Base-by-base conservation (phyloP, 1,140 invertebrate species). In the Drosophila sechellia region DNA sequence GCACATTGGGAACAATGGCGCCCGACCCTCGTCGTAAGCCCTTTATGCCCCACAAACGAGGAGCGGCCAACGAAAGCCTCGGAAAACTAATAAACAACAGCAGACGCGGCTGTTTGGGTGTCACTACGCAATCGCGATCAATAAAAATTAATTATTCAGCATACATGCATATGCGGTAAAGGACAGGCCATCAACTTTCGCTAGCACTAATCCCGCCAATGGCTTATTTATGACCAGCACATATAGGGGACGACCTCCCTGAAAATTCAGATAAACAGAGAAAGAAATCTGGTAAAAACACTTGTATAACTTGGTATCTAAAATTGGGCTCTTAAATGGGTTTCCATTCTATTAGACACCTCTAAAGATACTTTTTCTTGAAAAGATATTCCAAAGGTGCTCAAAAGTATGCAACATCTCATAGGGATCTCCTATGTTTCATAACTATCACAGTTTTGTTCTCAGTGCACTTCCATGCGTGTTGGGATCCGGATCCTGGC, bases 91-190 rank as follows among this genome's bases (percentile, higher is more conserved):
- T 86, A 86, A 86, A 87, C 81, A 76, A 78, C 70, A 77, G 39
- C 57, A 42, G 37, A 71, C 46, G 35, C 48, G 39, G 8, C 49
- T 17, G 42, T 12, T 50, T 20, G 12, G 50, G 61, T 15, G 27
- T 59, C 22, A 64, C 35, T 39, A 49, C 64, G 57, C 55, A 65
- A 74, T 74, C 60, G 80, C 84, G 84, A 89, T 89, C 84, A 90
- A 89, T 89, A 89, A 89, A 89, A 80, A 57, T 89, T 89, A 89
- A 89, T 89, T 89, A 89, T 89, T 89, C 85, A 89, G 79, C 83
- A 79, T 73, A 70, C 59, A 54, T 54, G 59, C 20, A 61, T 68
- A 48, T 48, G 52, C 31, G 60, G 65, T 42, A 66, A 54, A 57
- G 66, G 48, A 68, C 63, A 68, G 61, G 58, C 80, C 65, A 80